A percentile compares a stretch with the other conserved stretches of the same genome.
These are phyloP conservation scores for Synergus umbraculus DNA, from an alignment of 2,888 invertebrate genomes.

Conservation along the genomic window DNA sequence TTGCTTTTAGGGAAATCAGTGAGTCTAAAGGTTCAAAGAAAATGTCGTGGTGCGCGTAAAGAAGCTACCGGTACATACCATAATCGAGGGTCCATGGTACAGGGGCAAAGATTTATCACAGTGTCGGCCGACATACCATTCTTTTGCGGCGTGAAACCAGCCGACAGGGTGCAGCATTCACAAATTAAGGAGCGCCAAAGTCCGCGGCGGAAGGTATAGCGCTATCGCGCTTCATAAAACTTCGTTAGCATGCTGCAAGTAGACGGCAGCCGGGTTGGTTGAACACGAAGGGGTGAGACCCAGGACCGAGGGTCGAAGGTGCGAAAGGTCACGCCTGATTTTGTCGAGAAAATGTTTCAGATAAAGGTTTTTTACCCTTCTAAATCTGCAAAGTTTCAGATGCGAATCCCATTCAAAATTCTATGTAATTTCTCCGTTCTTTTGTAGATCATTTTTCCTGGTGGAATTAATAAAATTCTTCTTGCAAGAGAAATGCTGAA, in stretches of 20 bases:
- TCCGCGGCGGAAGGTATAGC: constrained; percentile 67
- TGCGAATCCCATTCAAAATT: not conserved
- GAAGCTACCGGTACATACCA: constrained; percentile 59
- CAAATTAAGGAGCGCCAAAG: constrained; percentile 76
- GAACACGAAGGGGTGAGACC: constrained; percentile 36
- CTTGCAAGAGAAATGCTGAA: not conserved
- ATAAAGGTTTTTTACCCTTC: not conserved
- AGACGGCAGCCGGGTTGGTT: constrained; percentile 48
- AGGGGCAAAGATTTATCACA: constrained; percentile 68
- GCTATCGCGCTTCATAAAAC: constrained; percentile 76
- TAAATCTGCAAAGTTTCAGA: not conserved
- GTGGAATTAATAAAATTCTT: not conserved
- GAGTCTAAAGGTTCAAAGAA: constrained; percentile 28
- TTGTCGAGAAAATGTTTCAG: not conserved
- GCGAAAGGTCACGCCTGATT: constrained; percentile 26
- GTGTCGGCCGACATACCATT: constrained; percentile 74
- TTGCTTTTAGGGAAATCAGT: constrained; percentile 14
- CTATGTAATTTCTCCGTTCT: too few species aligned
- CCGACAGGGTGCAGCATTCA: constrained; percentile 70
- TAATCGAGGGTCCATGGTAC: constrained; percentile 57
- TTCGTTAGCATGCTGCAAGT: constrained; percentile 68
- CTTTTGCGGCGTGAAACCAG: constrained; percentile 68
- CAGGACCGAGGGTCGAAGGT: constrained; percentile 29
- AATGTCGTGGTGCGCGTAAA: constrained; percentile 47
- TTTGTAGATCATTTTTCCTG: not conserved